Conservation (phyloP, 2,888 invertebrate genomes). For the Parnassius orleans region DNA sequence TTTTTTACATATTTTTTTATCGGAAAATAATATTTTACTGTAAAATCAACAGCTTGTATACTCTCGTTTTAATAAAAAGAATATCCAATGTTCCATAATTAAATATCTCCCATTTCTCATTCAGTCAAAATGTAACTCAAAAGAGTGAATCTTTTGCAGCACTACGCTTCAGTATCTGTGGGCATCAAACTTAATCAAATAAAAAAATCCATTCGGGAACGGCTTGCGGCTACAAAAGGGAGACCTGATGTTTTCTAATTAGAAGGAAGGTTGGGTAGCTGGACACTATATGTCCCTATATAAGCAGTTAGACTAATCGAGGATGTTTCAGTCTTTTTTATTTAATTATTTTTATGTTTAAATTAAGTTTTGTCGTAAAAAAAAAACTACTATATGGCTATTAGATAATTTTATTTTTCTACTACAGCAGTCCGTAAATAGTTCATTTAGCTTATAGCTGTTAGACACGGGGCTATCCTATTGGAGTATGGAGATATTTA, state of each 20-base stretch:
- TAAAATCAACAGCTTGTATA: not conserved
- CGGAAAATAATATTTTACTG: too few relatives aligned
- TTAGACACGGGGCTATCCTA: too few relatives aligned
- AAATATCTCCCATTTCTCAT: constrained; percentile 2
- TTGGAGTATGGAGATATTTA: too few relatives aligned
- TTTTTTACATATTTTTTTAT: too few relatives aligned
- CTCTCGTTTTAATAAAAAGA: not conserved
- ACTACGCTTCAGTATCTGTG: constrained; percentile 35
- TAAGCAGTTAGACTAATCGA: not conserved
- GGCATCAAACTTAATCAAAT: constrained; percentile 44
- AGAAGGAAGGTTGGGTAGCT: constrained; percentile 52
- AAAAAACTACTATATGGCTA: too few relatives aligned
- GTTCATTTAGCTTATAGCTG: too few relatives aligned
- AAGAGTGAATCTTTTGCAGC: constrained; percentile 25
- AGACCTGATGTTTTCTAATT: constrained; percentile 54
- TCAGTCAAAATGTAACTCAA: constrained; percentile 8
- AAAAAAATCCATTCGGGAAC: constrained; percentile 49
- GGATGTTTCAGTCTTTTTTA: too few relatives aligned
- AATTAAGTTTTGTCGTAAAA: too few relatives aligned
- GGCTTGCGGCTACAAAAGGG: constrained; percentile 42
- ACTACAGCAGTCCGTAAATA: too few relatives aligned
- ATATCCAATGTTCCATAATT: not conserved
- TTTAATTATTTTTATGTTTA: too few relatives aligned
- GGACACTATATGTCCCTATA: constrained; percentile 45
- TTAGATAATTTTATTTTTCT: too few relatives aligned